Evolutionary conservation across 1,140 invertebrate species (phyloP).

Genomic region (Meloidogyne floridensis): DNA sequence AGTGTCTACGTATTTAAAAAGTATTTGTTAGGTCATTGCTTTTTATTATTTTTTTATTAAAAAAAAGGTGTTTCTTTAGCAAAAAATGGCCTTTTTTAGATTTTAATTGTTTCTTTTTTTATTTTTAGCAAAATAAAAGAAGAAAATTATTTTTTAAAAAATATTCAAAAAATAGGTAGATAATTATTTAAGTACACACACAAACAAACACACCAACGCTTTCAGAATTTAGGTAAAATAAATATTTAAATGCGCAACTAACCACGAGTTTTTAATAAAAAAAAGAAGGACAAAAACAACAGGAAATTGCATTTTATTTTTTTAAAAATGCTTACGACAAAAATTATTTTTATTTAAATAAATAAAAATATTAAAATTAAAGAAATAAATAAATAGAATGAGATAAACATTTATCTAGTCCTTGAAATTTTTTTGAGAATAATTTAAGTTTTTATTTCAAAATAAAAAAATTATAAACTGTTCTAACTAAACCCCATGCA

Average conservation of each 20-base stretch:
- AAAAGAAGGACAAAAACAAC: too few relatives aligned
- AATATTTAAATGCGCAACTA: constrained; percentile 12
- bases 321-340: too few relatives aligned
- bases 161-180: not conserved
- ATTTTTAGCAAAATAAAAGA: not conserved
- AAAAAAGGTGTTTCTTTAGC: not conserved
- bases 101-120: not conserved
- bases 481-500: too few relatives aligned
- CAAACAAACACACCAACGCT: not conserved
- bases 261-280: too few relatives aligned
- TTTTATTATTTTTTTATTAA: not conserved
- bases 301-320: too few relatives aligned
- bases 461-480: too few relatives aligned
- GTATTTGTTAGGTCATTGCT: not conserved
- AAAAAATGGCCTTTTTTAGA: not conserved
- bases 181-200: not conserved
- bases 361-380: too few relatives aligned
- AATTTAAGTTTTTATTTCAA: too few relatives aligned
- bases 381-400: too few relatives aligned
- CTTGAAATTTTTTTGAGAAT: too few relatives aligned
- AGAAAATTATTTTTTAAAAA: not conserved
- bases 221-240: not conserved
- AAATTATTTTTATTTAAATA: too few relatives aligned
- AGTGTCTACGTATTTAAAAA: not conserved
- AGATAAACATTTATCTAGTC: too few relatives aligned